These are phyloP conservation scores for Drosophila nr. medialis DNA, from an alignment of 2,888 invertebrate species.

Conservation along the genomic window DNA sequence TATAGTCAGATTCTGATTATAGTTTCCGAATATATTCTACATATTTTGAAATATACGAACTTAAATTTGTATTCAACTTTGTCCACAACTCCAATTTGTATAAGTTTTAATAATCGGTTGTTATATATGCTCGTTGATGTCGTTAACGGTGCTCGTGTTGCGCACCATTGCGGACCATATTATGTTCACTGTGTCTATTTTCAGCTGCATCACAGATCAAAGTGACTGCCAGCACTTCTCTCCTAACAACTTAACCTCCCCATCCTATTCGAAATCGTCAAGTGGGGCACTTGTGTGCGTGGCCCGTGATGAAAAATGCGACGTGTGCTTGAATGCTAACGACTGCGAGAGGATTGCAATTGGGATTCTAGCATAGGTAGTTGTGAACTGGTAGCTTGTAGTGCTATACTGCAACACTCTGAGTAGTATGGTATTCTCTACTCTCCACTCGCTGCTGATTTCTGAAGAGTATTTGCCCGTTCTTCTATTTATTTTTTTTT, in stretches of 20 bases:
- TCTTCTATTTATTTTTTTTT: slow-evolving; percentile 6
- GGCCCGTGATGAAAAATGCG: slow-evolving; percentile 66
- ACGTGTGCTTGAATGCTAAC: slow-evolving; percentile 44
- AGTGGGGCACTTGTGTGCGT: slow-evolving; percentile 68
- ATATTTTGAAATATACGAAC: neutral
- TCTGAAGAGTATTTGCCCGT: slow-evolving; percentile 38
- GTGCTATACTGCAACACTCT: neutral
- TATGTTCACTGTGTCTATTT: slow-evolving; percentile 40
- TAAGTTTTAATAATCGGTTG: neutral
- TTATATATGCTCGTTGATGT: neutral
- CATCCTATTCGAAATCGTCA: slow-evolving; percentile 11
- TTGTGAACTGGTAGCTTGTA: neutral
- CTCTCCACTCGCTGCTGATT: slow-evolving; percentile 7
- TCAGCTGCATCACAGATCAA: slow-evolving; percentile 67
- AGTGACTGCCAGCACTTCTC: slow-evolving; percentile 35
- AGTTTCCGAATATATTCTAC: neutral
- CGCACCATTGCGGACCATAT: slow-evolving; percentile 2
- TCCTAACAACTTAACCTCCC: neutral
- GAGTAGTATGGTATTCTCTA: slow-evolving; percentile 5
- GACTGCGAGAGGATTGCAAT: slow-evolving; percentile 3
- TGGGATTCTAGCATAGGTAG: neutral
- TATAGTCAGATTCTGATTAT: neutral
- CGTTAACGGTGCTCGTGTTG: neutral
- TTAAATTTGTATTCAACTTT: neutral
- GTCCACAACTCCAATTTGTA: neutral